Evolutionary conservation across 2,113 vertebrate genomes (phyloP).

Genomic region (Phasianus colchicus): DNA sequence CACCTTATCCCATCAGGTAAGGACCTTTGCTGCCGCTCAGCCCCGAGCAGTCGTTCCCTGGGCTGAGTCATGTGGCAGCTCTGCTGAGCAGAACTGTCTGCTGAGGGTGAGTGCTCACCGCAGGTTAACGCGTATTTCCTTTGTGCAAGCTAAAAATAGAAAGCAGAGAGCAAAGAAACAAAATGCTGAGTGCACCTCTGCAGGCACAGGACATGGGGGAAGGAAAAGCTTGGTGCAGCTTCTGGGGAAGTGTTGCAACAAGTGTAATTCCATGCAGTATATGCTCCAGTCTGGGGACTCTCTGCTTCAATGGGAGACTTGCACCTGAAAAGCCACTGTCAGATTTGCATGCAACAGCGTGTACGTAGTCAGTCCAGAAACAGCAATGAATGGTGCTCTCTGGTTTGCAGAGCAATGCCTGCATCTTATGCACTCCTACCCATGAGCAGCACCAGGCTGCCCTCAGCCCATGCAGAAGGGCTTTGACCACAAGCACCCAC

Average conservation of each 20-base stretch:
- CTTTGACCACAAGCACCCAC: background rate
- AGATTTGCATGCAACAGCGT: constrained; percentile 19
- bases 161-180: background rate
- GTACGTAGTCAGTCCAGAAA: background rate
- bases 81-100: background rate
- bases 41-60: background rate
- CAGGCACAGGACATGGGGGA: background rate
- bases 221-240: background rate
- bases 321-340: constrained; percentile 61
- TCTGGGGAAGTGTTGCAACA: background rate
- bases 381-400: background rate
- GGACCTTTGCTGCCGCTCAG: accelerated
- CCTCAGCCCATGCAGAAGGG: background rate
- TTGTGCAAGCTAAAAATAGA: background rate
- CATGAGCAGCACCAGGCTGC: accelerated
- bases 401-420: background rate
- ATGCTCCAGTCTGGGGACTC: background rate
- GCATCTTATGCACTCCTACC: background rate
- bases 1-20: background rate
- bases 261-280: background rate
- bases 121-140: background rate
- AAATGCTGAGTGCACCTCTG: background rate
- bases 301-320: constrained; percentile 30
- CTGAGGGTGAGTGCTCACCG: background rate
- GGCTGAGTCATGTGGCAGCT: background rate